Conservation (phyloP, 2,797 vertebrate genomes). For the Semaprochilodus insignis region DNA sequence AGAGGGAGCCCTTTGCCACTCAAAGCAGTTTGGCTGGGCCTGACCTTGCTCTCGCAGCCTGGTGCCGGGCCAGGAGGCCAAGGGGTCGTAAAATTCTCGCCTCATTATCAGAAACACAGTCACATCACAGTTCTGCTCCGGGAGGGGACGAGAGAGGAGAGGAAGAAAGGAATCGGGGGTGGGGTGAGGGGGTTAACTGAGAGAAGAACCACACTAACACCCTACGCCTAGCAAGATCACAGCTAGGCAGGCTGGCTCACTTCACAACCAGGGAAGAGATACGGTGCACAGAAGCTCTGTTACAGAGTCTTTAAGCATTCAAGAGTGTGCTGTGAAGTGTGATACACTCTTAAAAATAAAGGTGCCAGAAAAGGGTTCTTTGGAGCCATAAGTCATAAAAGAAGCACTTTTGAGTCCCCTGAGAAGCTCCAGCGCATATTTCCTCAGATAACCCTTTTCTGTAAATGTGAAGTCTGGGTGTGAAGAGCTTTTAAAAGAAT, state of each 20-base stretch:
- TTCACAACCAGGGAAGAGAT: slow-evolving; percentile 70
- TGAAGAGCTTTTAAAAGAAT: too few relatives aligned
- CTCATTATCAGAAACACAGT: slow-evolving; percentile 82
- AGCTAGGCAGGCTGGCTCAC: slow-evolving; percentile 69
- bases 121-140: slow-evolving; percentile 79
- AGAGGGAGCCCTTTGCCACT: slow-evolving; percentile 77
- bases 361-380: too few relatives aligned
- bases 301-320: neutral
- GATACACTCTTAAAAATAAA: neutral
- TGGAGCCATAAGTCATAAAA: too few relatives aligned
- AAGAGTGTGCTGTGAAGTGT: neutral
- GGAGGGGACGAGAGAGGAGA: slow-evolving; percentile 60
- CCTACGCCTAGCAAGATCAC: slow-evolving; percentile 47
- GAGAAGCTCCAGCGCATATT: neutral
- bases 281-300: slow-evolving; percentile 64
- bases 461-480: too few relatives aligned
- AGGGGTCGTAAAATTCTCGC: slow-evolving; percentile 81
- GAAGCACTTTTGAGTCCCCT: neutral
- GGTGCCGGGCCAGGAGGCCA: slow-evolving; percentile 73
- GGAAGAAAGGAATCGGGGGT: slow-evolving; percentile 56
- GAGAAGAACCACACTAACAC: slow-evolving; percentile 67
- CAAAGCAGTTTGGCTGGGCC: neutral
- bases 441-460: too few relatives aligned
- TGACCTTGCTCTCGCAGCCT: slow-evolving; percentile 64
- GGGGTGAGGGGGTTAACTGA: slow-evolving; percentile 32